Conservation (phyloP, 2,888 invertebrate genomes). For the Schizaphis graminum region DNA sequence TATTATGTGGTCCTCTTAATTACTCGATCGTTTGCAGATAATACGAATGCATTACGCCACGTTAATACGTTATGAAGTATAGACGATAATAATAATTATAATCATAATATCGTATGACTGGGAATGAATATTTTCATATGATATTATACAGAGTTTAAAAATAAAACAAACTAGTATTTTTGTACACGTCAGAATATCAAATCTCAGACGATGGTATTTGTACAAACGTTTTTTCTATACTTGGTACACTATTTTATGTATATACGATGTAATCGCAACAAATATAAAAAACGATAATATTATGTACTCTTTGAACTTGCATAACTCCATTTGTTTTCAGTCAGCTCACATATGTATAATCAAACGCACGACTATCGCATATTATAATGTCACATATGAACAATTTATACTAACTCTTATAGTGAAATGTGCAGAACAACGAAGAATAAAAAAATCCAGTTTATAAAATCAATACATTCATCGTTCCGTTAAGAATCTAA, state of each 20-base stretch:
- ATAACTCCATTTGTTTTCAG: conserved; percentile 44
- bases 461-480: conserved; percentile 3
- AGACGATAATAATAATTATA: background rate
- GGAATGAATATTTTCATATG: background rate
- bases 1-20: background rate
- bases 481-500: background rate
- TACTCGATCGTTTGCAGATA: background rate
- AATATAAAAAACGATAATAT: background rate
- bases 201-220: background rate
- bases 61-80: background rate
- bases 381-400: conserved; percentile 27
- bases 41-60: background rate
- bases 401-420: background rate
- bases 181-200: background rate
- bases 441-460: conserved; percentile 18
- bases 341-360: background rate
- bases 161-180: conserved; percentile 17
- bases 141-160: background rate
- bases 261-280: background rate
- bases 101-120: background rate
- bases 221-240: conserved; percentile 15
- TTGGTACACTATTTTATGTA: background rate
- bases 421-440: background rate
- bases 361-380: conserved; percentile 34
- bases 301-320: conserved; percentile 21